Evolutionary conservation across 37 sponge, comb jelly and placozoan genomes (phyloP), one percentile per base, ranked within the genome.

Genomic region (Hexactinellida sp.): DNA sequence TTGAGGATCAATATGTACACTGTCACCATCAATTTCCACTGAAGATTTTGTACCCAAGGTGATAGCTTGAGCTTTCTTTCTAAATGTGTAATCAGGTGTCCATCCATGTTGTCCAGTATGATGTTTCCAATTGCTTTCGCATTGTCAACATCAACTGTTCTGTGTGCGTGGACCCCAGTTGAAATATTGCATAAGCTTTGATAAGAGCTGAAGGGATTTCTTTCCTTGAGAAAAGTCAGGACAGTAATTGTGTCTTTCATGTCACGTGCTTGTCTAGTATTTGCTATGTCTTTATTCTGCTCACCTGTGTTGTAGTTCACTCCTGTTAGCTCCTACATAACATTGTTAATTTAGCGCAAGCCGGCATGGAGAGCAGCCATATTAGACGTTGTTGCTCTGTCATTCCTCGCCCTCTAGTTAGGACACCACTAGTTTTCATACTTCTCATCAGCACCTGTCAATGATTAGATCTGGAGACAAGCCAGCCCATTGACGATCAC

Each of bases 361-460:
- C 83, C 41, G 86, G 89, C 54, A 51, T 89, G 41, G 89, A 85
- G 38, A 89, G 55, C 38, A 85, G 54, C 86, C 86, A 85, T 36
- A 89, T 30, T 7, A 83, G 24, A 37, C 84, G 84, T 23, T 83
- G 38, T 83, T 10, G 35, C n/a, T 55, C 86, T 47, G 85, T 51
- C 54, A 85, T 85, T 9, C 85, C 85, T 54, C 85, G 38, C 24
- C 85, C 54, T 54, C 86, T 54, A 16, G 86, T 86, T 25, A 86
- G 76, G 36, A 85, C 89, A 38, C 89, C 89, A 85, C 83, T 89
- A 36, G 89, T 63, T 37, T 89, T 89, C 54, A 89, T 39, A 38
- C 86, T 89, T 38, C 86, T 85, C 86, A 85, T 89, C 28, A 89
- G 83, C 36, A 89, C 86, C 38, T 89, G 89, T 85, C 86, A 51